Percentiles rank a stretch among this genome's conserved stretches.
Conservation (phyloP, 2,888 invertebrate genomes). For the Dyspetes luteomarginatus region DNA sequence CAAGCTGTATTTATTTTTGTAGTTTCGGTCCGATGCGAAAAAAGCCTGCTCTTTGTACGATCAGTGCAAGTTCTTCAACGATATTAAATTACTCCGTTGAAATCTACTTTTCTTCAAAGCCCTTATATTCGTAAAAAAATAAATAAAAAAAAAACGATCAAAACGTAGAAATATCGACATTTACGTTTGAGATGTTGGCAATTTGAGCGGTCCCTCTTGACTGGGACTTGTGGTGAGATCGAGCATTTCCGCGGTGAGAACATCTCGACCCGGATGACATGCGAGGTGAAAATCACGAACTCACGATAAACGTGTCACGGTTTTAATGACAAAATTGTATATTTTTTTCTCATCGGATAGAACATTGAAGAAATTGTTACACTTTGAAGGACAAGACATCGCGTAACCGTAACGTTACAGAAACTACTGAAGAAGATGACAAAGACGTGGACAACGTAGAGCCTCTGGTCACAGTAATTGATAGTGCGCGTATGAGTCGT, state of each 20-base stretch:
- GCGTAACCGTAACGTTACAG: constrained; percentile 32
- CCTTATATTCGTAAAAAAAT: background rate
- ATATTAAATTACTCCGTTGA: too few species aligned
- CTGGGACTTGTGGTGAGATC: constrained; percentile 39
- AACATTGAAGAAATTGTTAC: constrained; percentile 12
- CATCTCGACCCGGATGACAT: constrained; percentile 64
- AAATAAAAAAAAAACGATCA: background rate
- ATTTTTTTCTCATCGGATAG: background rate
- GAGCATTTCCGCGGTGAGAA: constrained; percentile 50
- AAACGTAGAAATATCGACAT: background rate
- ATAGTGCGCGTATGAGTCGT: constrained; percentile 33
- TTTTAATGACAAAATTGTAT: background rate
- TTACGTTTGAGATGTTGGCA: constrained; percentile 53
- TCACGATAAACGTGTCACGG: background rate
- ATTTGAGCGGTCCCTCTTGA: constrained; percentile 39
- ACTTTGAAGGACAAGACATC: constrained; percentile 34
- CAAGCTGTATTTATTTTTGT: too few species aligned
- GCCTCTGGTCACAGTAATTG: constrained; percentile 28
- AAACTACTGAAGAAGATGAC: constrained; percentile 36
- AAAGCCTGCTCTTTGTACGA: too few species aligned
- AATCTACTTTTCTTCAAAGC: too few species aligned
- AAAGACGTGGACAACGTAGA: constrained; percentile 6
- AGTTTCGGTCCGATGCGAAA: too few species aligned
- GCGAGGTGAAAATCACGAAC: constrained; percentile 30
- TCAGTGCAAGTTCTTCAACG: too few species aligned